phyloP scores from a whole-genome alignment of 2,113 vertebrate genomes.

The Psilopogon haemacephalus region DNA sequence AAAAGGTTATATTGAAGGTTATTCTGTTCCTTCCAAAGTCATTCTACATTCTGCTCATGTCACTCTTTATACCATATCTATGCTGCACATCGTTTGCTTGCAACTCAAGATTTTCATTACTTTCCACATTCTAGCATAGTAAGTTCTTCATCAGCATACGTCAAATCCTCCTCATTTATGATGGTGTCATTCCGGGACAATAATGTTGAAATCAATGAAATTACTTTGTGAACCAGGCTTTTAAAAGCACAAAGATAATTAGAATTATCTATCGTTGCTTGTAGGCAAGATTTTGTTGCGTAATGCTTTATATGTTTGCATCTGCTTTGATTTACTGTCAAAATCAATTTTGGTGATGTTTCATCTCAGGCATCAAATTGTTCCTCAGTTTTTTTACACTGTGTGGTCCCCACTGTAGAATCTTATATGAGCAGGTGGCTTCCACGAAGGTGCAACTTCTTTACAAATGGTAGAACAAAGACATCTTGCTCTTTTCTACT shows the following conservation, averaged over 20 bases:
- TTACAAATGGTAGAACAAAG: neutral
- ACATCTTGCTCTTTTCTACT: neutral
- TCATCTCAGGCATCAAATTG: neutral
- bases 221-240: neutral
- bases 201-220: neutral
- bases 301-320: neutral
- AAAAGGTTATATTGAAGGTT: constrained; percentile 35
- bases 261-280: neutral
- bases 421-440: neutral
- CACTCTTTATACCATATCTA: neutral
- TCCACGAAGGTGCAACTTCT: neutral
- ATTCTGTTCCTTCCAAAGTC: neutral
- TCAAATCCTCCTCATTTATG: neutral
- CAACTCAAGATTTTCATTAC: neutral
- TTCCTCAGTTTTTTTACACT: neutral
- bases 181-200: neutral
- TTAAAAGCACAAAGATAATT: neutral
- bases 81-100: neutral
- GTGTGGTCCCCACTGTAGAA: neutral
- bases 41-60: neutral
- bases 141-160: neutral
- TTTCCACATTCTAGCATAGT: neutral
- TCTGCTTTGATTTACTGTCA: neutral
- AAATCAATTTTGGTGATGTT: neutral
- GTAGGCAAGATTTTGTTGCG: neutral